Evolutionary conservation across 2,888 invertebrate species (phyloP).

Genomic region (Hermodice carunculata): DNA sequence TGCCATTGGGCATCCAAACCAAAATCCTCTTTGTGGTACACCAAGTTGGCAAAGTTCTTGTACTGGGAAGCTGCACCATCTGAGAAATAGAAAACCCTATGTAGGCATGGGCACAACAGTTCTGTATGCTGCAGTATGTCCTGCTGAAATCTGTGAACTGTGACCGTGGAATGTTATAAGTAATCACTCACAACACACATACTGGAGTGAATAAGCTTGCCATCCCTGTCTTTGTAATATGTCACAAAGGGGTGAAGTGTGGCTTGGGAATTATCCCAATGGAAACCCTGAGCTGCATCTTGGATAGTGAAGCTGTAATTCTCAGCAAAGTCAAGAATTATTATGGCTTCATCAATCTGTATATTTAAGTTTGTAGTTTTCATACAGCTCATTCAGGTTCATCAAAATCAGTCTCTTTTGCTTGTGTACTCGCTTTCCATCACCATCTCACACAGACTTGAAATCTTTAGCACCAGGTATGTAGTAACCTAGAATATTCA

Average conservation of each 20-base stretch:
- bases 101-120: background rate
- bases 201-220: background rate
- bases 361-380: too few species aligned
- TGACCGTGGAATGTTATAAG: background rate
- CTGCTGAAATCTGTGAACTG: background rate
- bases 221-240: background rate
- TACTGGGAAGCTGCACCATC: background rate
- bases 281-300: constrained; percentile 41
- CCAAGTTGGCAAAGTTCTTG: background rate
- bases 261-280: constrained; percentile 14
- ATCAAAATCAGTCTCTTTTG: too few species aligned
- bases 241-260: constrained; percentile 19
- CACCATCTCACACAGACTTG: too few species aligned
- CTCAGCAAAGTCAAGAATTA: constrained; percentile 46
- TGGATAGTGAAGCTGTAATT: constrained; percentile 38
- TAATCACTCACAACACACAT: background rate
- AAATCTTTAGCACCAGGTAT: too few species aligned
- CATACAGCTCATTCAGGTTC: too few species aligned
- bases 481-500: too few species aligned
- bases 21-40: background rate
- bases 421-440: too few species aligned
- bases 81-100: background rate
- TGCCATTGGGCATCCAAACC: background rate
- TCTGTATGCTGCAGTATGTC: background rate
- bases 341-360: too few species aligned